These are phyloP conservation scores for Folsomia candida DNA, from an alignment of 2,888 invertebrate species.

Conservation along the genomic window DNA sequence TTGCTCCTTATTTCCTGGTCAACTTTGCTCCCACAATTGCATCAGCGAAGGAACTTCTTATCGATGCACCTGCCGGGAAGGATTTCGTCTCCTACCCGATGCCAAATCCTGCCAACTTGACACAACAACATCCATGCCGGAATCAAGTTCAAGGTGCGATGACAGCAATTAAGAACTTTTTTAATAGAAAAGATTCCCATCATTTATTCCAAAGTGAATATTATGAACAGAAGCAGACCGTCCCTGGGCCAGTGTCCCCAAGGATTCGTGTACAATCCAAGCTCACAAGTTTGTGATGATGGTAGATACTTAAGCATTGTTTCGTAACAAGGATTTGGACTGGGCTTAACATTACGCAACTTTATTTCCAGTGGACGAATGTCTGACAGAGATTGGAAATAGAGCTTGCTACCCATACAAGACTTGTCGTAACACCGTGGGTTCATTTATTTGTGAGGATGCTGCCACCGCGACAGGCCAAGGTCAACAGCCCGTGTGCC, in stretches of 20 bases:
- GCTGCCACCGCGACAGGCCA: constrained; percentile 29
- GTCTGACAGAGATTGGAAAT: constrained; percentile 59
- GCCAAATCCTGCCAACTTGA: constrained; percentile 62
- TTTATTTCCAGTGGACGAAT: constrained; percentile 70
- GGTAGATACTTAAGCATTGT: constrained; percentile 15
- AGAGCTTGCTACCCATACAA: constrained; percentile 57
- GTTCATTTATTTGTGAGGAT: constrained; percentile 56
- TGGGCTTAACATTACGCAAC: not conserved
- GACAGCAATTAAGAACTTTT: not conserved
- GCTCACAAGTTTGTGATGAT: constrained; percentile 52
- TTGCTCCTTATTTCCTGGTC: constrained; percentile 60
- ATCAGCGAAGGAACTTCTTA: constrained; percentile 70
- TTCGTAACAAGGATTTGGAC: not conserved
- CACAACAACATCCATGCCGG: not conserved
- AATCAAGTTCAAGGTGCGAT: not conserved
- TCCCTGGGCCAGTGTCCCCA: constrained; percentile 47
- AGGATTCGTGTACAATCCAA: constrained; percentile 52
- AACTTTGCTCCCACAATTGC: constrained; percentile 74
- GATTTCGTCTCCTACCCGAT: constrained; percentile 68
- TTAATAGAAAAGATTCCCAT: not conserved
- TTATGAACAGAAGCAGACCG: not conserved
- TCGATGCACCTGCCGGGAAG: constrained; percentile 68
- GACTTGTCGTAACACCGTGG: constrained; percentile 56
- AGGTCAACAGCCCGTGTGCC: constrained; percentile 46
- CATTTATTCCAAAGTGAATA: too few relatives aligned